Evolutionary conservation across 2,797 vertebrate species (phyloP), one percentile per base, ranked within the genome.

Genomic region (Nasua narica): DNA sequence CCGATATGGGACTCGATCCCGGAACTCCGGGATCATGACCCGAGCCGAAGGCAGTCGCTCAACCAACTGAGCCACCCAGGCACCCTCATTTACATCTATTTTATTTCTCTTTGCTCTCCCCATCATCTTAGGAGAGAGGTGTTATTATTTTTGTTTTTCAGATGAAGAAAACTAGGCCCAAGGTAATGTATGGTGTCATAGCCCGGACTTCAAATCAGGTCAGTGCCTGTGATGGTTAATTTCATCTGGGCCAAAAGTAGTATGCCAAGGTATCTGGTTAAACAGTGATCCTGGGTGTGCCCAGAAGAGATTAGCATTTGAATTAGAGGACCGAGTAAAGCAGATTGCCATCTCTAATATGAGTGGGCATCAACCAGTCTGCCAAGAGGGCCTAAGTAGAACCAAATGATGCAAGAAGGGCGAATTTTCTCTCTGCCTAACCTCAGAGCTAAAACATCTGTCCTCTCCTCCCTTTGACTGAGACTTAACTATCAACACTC

Each of bases 61-160:
- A n/a, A n/a, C n/a, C n/a, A n/a, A n/a, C n/a, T n/a, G n/a, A n/a
- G n/a, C n/a, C n/a, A n/a, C n/a, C n/a, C n/a, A n/a, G n/a, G n/a
- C n/a, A n/a, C n/a, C n/a, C n/a, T n/a, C 19, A 74, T 93, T 94
- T 92, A 70, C 40, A 92, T 91, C 35, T 94, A 65, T 92, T 93
- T 87, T 90, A 83, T 85, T 35, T 87, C 37, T 40, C 21, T 88
- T 96, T 91, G 35, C 29, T 97, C 14, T 95, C n/a, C n/a, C 25
- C 25, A 76, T 52, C 27, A 85, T 40, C 27, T 32, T 65, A n/a
- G 77, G 37, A 82, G 60, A 76, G 54, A 82, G 10, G 40, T 70
- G 43, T 85, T 83, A 87, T 87, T 90, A 60, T 25, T 90, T 92
- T 84, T 27, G 54, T 93, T 95, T 96, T 94, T 87, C 56, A 96